Conservation (phyloP, 1,140 invertebrate genomes). For the Pseudomyrmex flavicornis region DNA sequence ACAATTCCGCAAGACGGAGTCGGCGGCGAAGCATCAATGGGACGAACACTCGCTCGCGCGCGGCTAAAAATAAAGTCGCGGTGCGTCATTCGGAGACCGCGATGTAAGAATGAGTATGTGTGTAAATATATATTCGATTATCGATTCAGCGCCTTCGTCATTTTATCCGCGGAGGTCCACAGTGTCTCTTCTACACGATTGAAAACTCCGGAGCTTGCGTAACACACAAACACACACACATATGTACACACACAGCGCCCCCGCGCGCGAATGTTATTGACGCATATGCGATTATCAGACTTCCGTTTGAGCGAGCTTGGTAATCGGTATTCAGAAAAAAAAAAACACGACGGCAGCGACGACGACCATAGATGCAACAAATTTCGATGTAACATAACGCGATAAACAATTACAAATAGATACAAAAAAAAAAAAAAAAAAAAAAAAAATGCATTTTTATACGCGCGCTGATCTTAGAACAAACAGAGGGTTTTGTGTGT, state of each 20-base stretch:
- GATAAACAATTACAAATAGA: neutral
- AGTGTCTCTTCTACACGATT: slow-evolving; percentile 38
- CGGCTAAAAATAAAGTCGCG: neutral
- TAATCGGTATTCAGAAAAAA: slow-evolving; percentile 35
- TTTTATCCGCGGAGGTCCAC: slow-evolving; percentile 44
- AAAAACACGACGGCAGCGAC: neutral
- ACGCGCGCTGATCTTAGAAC: too few species aligned
- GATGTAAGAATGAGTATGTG: slow-evolving; percentile 16
- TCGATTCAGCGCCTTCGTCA: slow-evolving; percentile 68
- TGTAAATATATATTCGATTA: slow-evolving; percentile 63
- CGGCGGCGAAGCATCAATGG: slow-evolving; percentile 27
- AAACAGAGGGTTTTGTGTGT: too few species aligned
- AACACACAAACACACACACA: slow-evolving; percentile 13
- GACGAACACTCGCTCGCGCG: neutral
- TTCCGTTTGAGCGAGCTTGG: slow-evolving; percentile 59
- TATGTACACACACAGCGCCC: neutral
- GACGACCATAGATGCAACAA: neutral
- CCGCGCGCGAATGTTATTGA: slow-evolving; percentile 59
- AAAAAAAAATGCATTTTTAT: too few species aligned
- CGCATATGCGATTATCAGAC: slow-evolving; percentile 70
- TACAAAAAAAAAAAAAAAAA: neutral
- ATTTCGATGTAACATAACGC: slow-evolving; percentile 14
- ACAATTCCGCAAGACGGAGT: too few species aligned
- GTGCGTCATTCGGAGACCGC: slow-evolving; percentile 36
- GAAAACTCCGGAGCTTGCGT: slow-evolving; percentile 57